Base-by-base conservation (phyloP, 2,113 vertebrate species). In the Spea multiplicata region DNA sequence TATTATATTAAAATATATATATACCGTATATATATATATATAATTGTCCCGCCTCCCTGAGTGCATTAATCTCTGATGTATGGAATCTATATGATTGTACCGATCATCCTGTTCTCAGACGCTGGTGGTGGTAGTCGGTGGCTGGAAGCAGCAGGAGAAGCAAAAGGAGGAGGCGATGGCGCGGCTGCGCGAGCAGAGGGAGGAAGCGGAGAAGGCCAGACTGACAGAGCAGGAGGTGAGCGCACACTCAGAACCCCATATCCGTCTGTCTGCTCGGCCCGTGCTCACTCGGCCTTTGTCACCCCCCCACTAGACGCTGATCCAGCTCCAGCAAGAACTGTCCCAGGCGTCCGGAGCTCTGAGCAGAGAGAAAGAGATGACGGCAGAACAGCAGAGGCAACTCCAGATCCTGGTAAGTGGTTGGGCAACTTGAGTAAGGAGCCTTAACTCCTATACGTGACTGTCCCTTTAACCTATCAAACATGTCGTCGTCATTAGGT, bases 61-160 rank as follows among this genome's bases (percentile, higher is more conserved):
- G 55, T 4, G 6, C 0, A n/a, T n/a, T 8, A 3, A 13, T 59
- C 10, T 8, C 55, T 52, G 6, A 10, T 6, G 1, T 52, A 10
- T 52, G 50, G 6, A 52, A 10, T 52, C 6, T 7, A 3, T 52
- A 10, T 52, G 50, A 52, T 52, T 7, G 6, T 52, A 52, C 9
- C 8, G 4, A 4, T 59, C 55, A 9, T 62, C 44, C 52, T 46
- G 49, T 2, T 69, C 48, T 6, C 83, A 93, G 92, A 93, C 91
- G 2, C 82, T 94, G 82, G 92, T 90, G 44, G 87, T 90, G 14
- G 91, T 93, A 71, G 91, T 93, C 46, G 92, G 91, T 16, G 90
- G 93, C 66, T 94, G 93, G 93, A 89, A 88, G 53, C 85, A 82
- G 17, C 91, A 93, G 6, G 92, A 93, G 74, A 83, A 84, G 3